Evolutionary conservation across 30 jellyfish, hydroid and myxozoan species (phyloP), one percentile per base, ranked within the genome.

Genomic region (Pelagia noctiluca): DNA sequence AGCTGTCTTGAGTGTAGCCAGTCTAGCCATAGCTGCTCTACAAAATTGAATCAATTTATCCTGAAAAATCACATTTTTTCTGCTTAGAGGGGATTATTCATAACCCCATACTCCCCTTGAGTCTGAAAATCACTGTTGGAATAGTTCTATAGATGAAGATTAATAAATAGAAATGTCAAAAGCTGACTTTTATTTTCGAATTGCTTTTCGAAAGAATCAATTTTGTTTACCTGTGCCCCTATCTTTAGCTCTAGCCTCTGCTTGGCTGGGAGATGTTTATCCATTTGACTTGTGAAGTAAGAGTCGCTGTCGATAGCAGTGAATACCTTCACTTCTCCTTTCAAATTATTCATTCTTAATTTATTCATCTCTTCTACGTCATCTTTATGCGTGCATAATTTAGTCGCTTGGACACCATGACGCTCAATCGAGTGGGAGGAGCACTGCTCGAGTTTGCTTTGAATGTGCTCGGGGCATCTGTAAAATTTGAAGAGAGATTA

Each of bases 181-280:
- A n/a, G n/a, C n/a, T n/a, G n/a, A n/a, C n/a, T n/a, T n/a, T n/a
- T n/a, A n/a, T n/a, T n/a, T n/a, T n/a, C n/a, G n/a, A n/a, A n/a
- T n/a, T n/a, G n/a, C n/a, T n/a, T n/a, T n/a, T n/a, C n/a, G n/a
- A n/a, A n/a, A n/a, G n/a, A n/a, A n/a, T n/a, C n/a, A n/a, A n/a
- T n/a, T n/a, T n/a, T n/a, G n/a, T n/a, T 19, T 77, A 94, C 99
- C 96, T 89, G 99, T 0, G 99, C 97, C 3, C 99, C 99, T 30
- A 83, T 84, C 76, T 87, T 94, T 25, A 94, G 95, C 53, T 69
- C 96, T 8, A 94, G 50, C 5, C 87, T 77, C 25, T 65, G 82
- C 25, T 48, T 85, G 1, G 68, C 95, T 8, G 88, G 97, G 66
- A 94, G 67, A 28, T 62, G 61, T 46, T 85, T 83, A 49, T 94